Evolutionary conservation across 1,140 invertebrate genomes (phyloP).

Genomic region (Uloborus diversus): DNA sequence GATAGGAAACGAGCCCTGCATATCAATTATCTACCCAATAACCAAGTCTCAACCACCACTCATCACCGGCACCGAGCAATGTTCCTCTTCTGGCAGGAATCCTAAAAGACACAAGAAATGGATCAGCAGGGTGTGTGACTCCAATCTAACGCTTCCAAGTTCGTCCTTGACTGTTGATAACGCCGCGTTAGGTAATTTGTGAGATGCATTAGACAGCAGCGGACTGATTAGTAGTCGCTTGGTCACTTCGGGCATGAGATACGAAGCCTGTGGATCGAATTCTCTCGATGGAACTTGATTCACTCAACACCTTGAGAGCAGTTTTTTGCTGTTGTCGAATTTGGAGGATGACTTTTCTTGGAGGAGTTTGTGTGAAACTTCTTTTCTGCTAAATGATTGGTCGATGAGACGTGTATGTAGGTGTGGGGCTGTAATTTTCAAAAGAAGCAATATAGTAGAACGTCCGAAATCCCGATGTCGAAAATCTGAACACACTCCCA

Average conservation of each 20-base stretch:
- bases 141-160: too few species aligned
- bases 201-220: constrained; percentile 2
- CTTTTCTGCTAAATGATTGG: too few species aligned
- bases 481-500: too few species aligned
- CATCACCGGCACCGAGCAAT: background rate
- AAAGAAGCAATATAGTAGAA: too few species aligned
- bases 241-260: background rate
- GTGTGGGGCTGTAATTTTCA: too few species aligned
- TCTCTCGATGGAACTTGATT: constrained; percentile 37
- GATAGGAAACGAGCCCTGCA: background rate
- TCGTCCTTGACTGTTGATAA: constrained; percentile 12
- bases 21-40: constrained; percentile 3
- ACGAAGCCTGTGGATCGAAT: background rate
- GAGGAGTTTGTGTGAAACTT: too few species aligned
- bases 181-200: constrained; percentile 7
- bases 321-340: background rate
- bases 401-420: too few species aligned
- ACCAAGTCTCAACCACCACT: background rate
- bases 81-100: too few species aligned
- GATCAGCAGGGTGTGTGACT: too few species aligned
- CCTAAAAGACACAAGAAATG: too few species aligned
- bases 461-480: too few species aligned
- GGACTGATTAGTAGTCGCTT: constrained; percentile 37
- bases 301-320: constrained; percentile 47
- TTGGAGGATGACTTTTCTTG: background rate